phyloP scores from a whole-genome alignment of 2,113 vertebrate genomes.

The Bombycilla garrulus region DNA sequence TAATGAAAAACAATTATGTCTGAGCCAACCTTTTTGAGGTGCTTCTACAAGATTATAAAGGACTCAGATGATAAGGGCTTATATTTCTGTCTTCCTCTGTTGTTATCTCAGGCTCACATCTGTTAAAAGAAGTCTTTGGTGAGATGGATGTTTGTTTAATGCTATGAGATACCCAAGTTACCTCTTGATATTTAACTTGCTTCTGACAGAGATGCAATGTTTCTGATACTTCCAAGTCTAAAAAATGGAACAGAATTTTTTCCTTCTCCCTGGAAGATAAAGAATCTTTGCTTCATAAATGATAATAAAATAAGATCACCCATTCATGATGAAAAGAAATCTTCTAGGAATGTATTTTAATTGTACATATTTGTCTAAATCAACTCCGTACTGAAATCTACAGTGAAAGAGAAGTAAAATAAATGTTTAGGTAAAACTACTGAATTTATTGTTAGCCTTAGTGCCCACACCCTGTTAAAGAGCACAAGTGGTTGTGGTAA shows the following conservation, averaged over 20 bases:
- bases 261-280: background rate
- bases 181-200: background rate
- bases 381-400: background rate
- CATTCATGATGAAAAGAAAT: background rate
- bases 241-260: background rate
- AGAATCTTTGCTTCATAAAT: background rate
- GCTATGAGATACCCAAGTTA: background rate
- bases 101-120: background rate
- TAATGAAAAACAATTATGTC: background rate
- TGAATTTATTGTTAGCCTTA: background rate
- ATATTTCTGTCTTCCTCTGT: background rate
- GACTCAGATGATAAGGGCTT: background rate
- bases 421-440: background rate
- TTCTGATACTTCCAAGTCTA: background rate
- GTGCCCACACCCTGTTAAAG: fast-evolving
- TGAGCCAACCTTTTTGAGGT: background rate
- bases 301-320: background rate
- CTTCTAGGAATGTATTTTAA: background rate
- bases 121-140: background rate
- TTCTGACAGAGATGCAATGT: background rate
- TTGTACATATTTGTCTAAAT: background rate
- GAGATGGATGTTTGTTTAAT: background rate
- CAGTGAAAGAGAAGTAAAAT: background rate
- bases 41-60: background rate
- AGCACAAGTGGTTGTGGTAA: background rate